phyloP scores from a whole-genome alignment of 2,888 invertebrate species.

The Drosophila mettleri region DNA sequence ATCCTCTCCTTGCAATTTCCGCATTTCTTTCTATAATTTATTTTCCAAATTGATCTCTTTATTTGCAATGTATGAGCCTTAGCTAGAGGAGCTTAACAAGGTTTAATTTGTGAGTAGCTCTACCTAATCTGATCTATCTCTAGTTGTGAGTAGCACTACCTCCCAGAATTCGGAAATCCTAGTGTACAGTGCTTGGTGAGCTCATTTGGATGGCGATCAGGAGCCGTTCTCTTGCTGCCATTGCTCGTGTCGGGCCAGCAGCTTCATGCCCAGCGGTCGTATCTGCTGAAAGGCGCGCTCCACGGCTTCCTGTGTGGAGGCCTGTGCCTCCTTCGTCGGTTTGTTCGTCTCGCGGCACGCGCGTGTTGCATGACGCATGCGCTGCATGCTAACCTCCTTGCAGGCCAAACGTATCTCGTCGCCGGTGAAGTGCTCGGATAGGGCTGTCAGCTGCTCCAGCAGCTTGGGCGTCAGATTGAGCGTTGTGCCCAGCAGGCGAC shows the following conservation, averaged over 20 bases:
- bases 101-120: neutral
- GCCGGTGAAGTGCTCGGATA: constrained; percentile 93
- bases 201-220: constrained; percentile 20
- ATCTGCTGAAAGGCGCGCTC: constrained; percentile 81
- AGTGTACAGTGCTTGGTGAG: neutral
- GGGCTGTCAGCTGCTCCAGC: constrained; percentile 85
- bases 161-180: neutral
- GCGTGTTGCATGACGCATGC: constrained; percentile 87
- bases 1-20: too few species aligned
- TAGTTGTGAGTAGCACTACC: neutral
- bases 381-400: constrained; percentile 94
- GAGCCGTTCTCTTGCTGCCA: constrained; percentile 89
- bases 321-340: constrained; percentile 41
- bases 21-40: too few species aligned
- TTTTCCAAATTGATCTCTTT: too few species aligned
- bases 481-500: constrained; percentile 86
- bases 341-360: neutral
- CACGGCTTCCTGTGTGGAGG: constrained; percentile 44
- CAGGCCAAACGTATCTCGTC: constrained; percentile 94
- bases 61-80: neutral
- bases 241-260: constrained; percentile 87
- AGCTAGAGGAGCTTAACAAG: neutral
- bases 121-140: too few species aligned
- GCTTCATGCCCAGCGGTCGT: constrained; percentile 86
- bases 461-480: constrained; percentile 60